Percentiles rank a stretch among this genome's conserved stretches.
These are phyloP conservation scores for Mesitornis unicolor DNA, from an alignment of 2,113 vertebrate species.

Conservation along the genomic window DNA sequence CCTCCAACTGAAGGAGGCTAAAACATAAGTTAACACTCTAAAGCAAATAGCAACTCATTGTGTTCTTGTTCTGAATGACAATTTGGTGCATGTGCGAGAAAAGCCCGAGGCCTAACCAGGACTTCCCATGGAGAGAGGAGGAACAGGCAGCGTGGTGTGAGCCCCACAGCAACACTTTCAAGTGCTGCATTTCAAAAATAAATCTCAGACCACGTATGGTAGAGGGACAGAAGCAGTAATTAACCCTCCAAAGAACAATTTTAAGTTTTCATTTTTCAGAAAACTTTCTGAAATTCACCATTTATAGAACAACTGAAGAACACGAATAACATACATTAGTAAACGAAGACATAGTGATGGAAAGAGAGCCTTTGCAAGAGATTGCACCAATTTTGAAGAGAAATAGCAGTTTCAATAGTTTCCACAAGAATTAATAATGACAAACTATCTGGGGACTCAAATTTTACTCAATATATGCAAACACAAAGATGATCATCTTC, in stretches of 20 bases:
- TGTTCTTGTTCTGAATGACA: slow-evolving; percentile 1
- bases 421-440: background rate
- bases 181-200: slow-evolving; percentile 9
- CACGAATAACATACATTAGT: background rate
- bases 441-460: background rate
- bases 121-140: background rate
- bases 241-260: background rate
- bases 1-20: background rate
- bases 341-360: background rate
- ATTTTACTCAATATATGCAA: background rate
- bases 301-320: background rate
- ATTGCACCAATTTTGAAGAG: background rate
- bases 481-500: background rate
- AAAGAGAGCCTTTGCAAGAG: background rate
- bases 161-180: slow-evolving; percentile 19
- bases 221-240: background rate
- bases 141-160: background rate
- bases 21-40: background rate
- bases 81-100: background rate
- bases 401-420: background rate
- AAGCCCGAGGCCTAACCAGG: slow-evolving; percentile 12
- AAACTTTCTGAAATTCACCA: background rate
- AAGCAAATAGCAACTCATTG: background rate
- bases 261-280: background rate
- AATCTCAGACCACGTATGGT: background rate